phyloP scores from a whole-genome alignment of 2,888 invertebrate species.

The Hirtodrosophila duncani region DNA sequence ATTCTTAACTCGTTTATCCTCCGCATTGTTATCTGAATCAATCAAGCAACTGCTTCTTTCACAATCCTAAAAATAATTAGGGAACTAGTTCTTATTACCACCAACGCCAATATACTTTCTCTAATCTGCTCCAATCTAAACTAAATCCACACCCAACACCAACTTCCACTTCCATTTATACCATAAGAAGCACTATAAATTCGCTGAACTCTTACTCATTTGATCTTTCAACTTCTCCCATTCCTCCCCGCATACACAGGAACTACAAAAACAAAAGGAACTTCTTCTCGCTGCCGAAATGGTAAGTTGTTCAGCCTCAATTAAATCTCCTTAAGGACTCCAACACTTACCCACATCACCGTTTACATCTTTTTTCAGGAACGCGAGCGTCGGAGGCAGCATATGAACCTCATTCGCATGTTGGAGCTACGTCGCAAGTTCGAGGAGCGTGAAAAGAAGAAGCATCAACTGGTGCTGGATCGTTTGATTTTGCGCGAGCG shows the following conservation, averaged over 20 bases:
- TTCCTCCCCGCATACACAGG: conserved; percentile 82
- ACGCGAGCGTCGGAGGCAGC: conserved; percentile 92
- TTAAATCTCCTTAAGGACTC: accelerated
- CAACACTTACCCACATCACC: neutral
- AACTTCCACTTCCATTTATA: too few species aligned
- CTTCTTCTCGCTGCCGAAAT: conserved; percentile 90
- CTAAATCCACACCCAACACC: too few species aligned
- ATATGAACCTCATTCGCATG: conserved; percentile 92
- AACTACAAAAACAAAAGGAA: conserved; percentile 92
- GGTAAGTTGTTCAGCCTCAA: too few species aligned
- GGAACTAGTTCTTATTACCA: conserved; percentile 2
- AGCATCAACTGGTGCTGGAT: conserved; percentile 86
- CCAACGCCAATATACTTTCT: neutral
- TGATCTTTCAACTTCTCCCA: neutral
- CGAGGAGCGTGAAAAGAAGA: conserved; percentile 89
- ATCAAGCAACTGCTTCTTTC: too few species aligned
- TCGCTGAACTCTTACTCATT: neutral
- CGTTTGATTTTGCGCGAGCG: conserved; percentile 91
- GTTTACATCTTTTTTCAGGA: conserved; percentile 81
- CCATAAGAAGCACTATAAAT: too few species aligned
- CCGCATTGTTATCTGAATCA: too few species aligned
- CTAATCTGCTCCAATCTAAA: too few species aligned
- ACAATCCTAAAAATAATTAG: too few species aligned
- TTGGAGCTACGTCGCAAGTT: conserved; percentile 91
- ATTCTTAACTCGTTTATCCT: too few species aligned